phyloP scores from a whole-genome alignment of 2,888 invertebrate genomes.

The Bombylius discolor region DNA sequence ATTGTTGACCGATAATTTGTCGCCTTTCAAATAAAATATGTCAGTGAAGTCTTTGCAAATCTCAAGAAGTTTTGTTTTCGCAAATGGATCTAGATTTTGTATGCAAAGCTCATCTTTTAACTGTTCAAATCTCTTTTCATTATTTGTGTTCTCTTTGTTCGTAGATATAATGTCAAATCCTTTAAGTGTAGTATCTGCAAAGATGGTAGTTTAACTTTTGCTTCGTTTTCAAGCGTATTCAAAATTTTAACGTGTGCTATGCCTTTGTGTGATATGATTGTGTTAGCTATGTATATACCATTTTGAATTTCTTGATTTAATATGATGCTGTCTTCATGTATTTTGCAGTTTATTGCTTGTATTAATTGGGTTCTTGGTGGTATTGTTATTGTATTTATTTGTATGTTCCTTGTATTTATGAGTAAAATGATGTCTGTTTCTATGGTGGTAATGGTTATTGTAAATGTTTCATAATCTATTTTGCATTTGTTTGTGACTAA shows the following conservation, averaged over 20 bases:
- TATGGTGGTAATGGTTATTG: not conserved
- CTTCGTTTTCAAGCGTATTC: too few species aligned
- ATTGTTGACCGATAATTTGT: not conserved
- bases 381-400: not conserved
- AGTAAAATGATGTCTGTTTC: not conserved
- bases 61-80: not conserved
- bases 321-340: conserved; percentile 4
- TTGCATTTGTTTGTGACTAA: not conserved
- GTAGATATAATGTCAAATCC: too few species aligned
- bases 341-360: not conserved
- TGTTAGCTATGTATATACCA: not conserved
- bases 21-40: not conserved
- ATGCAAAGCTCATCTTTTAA: not conserved
- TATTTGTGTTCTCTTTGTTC: too few species aligned
- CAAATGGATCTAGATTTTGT: not conserved
- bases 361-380: conserved; percentile 3
- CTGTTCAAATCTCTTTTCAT: not conserved
- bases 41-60: not conserved
- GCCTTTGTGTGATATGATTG: not conserved
- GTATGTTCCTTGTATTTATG: not conserved
- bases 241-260: not conserved
- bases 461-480: conserved; percentile 3
- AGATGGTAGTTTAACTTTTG: too few species aligned
- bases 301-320: conserved; percentile 2
- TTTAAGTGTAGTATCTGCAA: too few species aligned